These are phyloP conservation scores for Pyrocoelia pectoralis DNA, from an alignment of 2,888 invertebrate species.

Conservation along the genomic window DNA sequence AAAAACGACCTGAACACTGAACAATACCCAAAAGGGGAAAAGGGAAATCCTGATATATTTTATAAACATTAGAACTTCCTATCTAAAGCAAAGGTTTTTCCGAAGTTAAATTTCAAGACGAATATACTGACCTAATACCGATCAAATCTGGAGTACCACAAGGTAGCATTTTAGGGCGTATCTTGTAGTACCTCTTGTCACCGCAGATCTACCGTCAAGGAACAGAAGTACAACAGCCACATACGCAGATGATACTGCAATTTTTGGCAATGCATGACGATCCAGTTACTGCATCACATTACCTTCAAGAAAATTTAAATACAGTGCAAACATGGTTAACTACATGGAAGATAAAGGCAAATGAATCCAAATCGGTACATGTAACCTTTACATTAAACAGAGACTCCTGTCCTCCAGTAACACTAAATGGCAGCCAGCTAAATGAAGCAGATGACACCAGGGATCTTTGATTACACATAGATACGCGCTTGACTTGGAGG, in stretches of 20 bases:
- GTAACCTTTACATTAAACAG: no score
- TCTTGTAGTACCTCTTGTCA: neutral
- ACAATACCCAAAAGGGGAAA: no score
- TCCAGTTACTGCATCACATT: slow-evolving; percentile 30
- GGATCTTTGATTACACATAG: slow-evolving; percentile 15
- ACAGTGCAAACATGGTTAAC: slow-evolving; percentile 2
- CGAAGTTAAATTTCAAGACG: neutral
- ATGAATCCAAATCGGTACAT: slow-evolving; percentile 13
- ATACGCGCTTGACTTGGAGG: slow-evolving; percentile 13
- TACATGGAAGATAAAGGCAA: neutral
- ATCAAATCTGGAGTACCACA: neutral
- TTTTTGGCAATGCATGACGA: slow-evolving; percentile 26
- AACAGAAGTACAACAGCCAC: slow-evolving; percentile 24
- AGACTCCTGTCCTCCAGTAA: slow-evolving; percentile 6
- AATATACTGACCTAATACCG: neutral
- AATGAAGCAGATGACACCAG: slow-evolving; percentile 13
- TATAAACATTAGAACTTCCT: no score
- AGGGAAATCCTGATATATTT: no score
- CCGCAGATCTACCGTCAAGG: slow-evolving; percentile 13
- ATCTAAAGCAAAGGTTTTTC: neutral
- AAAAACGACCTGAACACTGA: no score
- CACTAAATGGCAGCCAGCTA: slow-evolving; percentile 2
- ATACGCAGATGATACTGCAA: slow-evolving; percentile 39
- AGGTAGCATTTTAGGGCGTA: neutral
- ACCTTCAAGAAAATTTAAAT: slow-evolving; percentile 31